phyloP scores from a whole-genome alignment of 1,140 invertebrate genomes.

The Nilaparvata lugens region DNA sequence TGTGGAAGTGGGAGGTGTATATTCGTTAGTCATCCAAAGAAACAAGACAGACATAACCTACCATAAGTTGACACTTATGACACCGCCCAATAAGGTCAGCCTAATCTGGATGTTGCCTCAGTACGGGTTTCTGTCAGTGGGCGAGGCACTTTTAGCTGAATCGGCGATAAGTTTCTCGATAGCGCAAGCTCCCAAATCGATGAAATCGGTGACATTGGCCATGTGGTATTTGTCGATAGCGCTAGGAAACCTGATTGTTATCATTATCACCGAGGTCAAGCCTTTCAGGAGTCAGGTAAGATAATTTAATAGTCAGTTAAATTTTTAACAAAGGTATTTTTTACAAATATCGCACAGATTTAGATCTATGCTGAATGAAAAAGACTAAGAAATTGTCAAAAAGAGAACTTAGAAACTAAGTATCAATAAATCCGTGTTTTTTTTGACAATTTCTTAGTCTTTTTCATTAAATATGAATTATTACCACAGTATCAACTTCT shows the following conservation, averaged over 20 bases:
- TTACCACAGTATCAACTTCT: too few relatives aligned
- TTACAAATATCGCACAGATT: too few relatives aligned
- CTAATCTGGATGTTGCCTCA: slow-evolving; percentile 55
- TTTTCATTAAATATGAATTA: too few relatives aligned
- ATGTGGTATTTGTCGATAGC: slow-evolving; percentile 40
- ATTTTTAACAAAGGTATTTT: too few relatives aligned
- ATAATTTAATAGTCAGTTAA: too few relatives aligned
- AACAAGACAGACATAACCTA: not conserved
- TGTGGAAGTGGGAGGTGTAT: not conserved
- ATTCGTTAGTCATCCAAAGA: not conserved
- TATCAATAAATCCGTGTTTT: too few relatives aligned
- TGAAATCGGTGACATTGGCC: slow-evolving; percentile 44
- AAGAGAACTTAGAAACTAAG: too few relatives aligned
- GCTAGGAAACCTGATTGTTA: slow-evolving; percentile 39
- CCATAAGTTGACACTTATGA: slow-evolving; percentile 16
- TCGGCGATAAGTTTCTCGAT: too few relatives aligned
- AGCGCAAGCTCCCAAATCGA: slow-evolving; percentile 46
- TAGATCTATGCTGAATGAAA: too few relatives aligned
- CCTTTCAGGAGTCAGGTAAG: slow-evolving; percentile 41
- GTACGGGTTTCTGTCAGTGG: slow-evolving; percentile 49
- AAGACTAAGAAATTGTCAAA: too few relatives aligned
- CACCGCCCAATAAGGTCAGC: slow-evolving; percentile 37
- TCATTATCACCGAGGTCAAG: slow-evolving; percentile 40
- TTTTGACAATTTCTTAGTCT: too few relatives aligned
- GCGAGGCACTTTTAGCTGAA: slow-evolving; percentile 47